These are phyloP conservation scores for Macropis europaea DNA, from an alignment of 2,888 invertebrate species.

Conservation along the genomic window DNA sequence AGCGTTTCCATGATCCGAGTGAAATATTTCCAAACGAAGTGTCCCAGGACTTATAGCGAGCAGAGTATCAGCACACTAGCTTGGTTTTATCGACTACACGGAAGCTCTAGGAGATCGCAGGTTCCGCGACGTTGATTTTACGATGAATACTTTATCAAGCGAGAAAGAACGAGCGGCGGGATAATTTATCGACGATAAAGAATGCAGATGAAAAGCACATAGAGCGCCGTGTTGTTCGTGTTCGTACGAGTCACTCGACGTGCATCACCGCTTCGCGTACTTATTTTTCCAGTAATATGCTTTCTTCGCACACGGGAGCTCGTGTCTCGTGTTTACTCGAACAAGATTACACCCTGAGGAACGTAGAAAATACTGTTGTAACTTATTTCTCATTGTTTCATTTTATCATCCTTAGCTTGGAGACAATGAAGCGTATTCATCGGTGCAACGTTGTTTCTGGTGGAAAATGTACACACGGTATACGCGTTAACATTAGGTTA, in stretches of 20 bases:
- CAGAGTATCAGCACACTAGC: not conserved
- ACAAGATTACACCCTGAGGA: constrained; percentile 30
- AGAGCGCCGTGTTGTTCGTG: constrained; percentile 19
- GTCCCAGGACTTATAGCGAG: no score
- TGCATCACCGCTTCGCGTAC: constrained; percentile 12
- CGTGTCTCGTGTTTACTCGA: constrained; percentile 24
- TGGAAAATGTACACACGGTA: no score
- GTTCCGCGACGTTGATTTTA: constrained; percentile 47
- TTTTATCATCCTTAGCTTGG: no score
- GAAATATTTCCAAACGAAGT: no score
- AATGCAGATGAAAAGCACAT: constrained; percentile 54
- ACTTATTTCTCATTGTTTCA: not conserved
- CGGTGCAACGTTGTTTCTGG: no score
- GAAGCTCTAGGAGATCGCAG: not conserved
- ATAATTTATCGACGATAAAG: constrained; percentile 58
- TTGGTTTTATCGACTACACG: constrained; percentile 6
- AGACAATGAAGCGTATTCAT: no score
- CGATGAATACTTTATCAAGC: constrained; percentile 61
- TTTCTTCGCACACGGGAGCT: constrained; percentile 21
- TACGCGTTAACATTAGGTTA: no score
- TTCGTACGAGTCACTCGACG: not conserved
- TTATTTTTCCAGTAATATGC: constrained; percentile 34
- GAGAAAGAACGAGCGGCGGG: constrained; percentile 20
- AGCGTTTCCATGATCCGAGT: no score
- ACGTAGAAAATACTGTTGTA: constrained; percentile 1